phyloP scores from a whole-genome alignment of 2,888 invertebrate species.

The Heliconius sara region DNA sequence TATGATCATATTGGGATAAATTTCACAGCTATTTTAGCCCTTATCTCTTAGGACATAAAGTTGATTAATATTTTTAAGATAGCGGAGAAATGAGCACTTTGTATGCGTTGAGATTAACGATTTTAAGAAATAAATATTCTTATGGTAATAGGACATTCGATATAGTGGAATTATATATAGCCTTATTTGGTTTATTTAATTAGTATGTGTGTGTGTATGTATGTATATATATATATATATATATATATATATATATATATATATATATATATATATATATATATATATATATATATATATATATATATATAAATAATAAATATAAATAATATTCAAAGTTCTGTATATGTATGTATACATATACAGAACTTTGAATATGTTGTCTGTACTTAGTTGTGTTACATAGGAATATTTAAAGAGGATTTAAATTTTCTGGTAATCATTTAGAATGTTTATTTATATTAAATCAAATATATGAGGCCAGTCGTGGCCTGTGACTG shows the following conservation, averaged over 20 bases:
- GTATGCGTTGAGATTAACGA: constrained; percentile 48
- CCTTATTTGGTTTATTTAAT: constrained; percentile 46
- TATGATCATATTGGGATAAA: constrained; percentile 25
- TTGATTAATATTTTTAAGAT: constrained; percentile 24
- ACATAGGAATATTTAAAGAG: not conserved
- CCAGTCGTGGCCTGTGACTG: too few relatives aligned
- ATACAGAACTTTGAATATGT: constrained; percentile 34
- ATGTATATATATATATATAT: not conserved
- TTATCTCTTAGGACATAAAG: constrained; percentile 28
- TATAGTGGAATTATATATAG: constrained; percentile 39
- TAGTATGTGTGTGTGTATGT: constrained; percentile 22
- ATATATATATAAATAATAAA: too few relatives aligned
- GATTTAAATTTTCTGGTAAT: too few relatives aligned
- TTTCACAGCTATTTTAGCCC: constrained; percentile 24
- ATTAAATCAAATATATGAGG: too few relatives aligned
- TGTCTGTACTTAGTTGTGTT: not conserved
- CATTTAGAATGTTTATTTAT: too few relatives aligned
- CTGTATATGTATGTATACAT: not conserved
- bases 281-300: too few relatives aligned
- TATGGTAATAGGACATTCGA: constrained; percentile 48
- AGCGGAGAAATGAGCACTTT: constrained; percentile 39
- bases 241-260: too few relatives aligned
- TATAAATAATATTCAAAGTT: too few relatives aligned
- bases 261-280: too few relatives aligned
- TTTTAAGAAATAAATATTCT: constrained; percentile 50